Conservation (phyloP, 30 jellyfish, hydroid and myxozoan species). For the Pseudorhiza aurosa region DNA sequence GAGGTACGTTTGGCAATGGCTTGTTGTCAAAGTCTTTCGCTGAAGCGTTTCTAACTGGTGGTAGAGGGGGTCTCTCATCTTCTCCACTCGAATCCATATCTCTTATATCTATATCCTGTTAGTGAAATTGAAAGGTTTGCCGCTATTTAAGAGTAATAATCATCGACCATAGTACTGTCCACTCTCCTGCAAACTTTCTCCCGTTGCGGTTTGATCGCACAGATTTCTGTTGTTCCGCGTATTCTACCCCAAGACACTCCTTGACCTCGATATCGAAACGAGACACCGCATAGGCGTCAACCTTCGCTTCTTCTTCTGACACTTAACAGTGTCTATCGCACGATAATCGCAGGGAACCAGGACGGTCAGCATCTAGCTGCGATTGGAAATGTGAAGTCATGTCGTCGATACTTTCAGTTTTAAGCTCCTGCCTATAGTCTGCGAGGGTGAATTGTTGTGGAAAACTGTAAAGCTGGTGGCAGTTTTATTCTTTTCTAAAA, state of each 20-base stretch:
- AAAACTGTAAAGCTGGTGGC: no score
- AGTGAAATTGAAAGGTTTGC: background rate
- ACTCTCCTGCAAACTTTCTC: conserved; percentile 4
- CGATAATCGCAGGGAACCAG: no score
- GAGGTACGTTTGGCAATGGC: conserved; percentile 95
- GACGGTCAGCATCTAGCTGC: no score
- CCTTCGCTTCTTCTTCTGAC: no score
- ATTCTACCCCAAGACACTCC: conserved; percentile 48
- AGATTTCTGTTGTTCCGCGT: conserved; percentile 51
- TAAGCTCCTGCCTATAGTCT: no score
- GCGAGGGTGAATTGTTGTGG: no score
- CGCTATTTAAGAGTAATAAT: background rate
- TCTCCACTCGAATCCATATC: conserved; percentile 73
- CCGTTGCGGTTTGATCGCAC: conserved; percentile 56
- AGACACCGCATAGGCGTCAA: conserved; percentile 14
- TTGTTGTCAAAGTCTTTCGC: conserved; percentile 83
- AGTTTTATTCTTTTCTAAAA: no score
- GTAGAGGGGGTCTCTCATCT: conserved; percentile 97
- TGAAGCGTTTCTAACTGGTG: conserved; percentile 95
- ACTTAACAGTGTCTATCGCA: no score
- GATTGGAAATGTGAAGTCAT: no score
- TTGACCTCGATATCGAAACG: conserved; percentile 26
- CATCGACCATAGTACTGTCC: conserved; percentile 13
- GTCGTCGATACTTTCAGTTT: no score
- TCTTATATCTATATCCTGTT: background rate